These are phyloP conservation scores for Dryobota labecula DNA, from an alignment of 2,888 invertebrate genomes.

Conservation along the genomic window DNA sequence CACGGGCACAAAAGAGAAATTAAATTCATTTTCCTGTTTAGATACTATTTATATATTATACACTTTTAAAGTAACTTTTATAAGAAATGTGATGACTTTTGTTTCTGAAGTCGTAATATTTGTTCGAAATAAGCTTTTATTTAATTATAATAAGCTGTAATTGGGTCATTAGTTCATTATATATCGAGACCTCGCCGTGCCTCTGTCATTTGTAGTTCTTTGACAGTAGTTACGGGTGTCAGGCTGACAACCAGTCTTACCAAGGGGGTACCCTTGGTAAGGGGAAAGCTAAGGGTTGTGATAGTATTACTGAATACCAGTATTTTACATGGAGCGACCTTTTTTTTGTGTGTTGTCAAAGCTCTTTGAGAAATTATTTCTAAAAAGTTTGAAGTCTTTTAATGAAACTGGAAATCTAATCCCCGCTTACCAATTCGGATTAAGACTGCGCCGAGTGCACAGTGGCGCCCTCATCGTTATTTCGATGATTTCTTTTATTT, in stretches of 20 bases:
- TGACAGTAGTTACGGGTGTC: not conserved
- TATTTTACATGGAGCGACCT: no score
- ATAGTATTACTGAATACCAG: no score
- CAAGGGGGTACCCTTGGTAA: no score
- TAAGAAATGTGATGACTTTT: slow-evolving; percentile 6
- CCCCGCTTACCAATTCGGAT: no score
- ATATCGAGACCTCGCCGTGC: not conserved
- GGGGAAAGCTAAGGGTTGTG: no score
- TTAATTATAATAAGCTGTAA: not conserved
- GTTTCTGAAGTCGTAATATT: not conserved
- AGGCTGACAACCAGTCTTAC: not conserved
- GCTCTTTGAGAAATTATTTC: no score
- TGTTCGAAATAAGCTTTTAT: not conserved
- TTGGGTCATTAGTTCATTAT: not conserved
- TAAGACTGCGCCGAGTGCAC: no score
- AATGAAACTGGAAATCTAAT: no score
- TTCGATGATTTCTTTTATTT: no score
- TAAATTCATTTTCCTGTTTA: slow-evolving; percentile 9
- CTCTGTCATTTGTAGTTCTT: not conserved
- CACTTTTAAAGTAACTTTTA: not conserved
- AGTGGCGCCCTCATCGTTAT: no score
- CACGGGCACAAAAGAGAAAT: slow-evolving; percentile 7
- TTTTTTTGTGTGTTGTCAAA: no score
- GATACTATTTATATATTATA: slow-evolving; percentile 8
- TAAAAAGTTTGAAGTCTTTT: no score